These are phyloP conservation scores for Lasioglossum lativentre DNA, from an alignment of 2,888 invertebrate genomes.

Conservation along the genomic window DNA sequence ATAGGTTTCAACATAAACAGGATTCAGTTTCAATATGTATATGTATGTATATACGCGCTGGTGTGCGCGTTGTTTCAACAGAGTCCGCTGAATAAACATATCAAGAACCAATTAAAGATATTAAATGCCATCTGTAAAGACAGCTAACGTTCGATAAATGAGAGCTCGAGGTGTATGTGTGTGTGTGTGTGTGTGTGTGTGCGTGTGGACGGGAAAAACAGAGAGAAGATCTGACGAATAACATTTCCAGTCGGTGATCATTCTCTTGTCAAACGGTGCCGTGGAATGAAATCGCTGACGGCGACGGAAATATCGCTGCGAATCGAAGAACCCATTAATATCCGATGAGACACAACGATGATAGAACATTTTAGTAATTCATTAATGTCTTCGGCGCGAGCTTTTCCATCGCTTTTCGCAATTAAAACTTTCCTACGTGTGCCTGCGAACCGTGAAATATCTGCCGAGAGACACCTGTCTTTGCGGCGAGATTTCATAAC, in stretches of 20 bases:
- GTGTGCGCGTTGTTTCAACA: slow-evolving; percentile 4
- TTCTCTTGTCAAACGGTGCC: not conserved
- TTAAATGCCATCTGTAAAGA: not conserved
- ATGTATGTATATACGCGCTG: not conserved
- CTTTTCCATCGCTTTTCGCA: not conserved
- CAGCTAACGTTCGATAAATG: not conserved
- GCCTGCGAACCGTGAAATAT: not conserved
- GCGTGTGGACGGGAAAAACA: not conserved
- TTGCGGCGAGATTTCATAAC: too few species aligned
- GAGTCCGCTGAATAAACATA: slow-evolving; percentile 40
- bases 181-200: not conserved
- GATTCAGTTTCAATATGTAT: slow-evolving; percentile 12
- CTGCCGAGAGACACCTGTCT: not conserved
- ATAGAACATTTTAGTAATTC: not conserved
- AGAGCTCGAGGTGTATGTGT: too few species aligned
- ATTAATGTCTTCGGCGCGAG: not conserved
- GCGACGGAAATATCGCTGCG: not conserved
- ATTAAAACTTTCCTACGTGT: not conserved
- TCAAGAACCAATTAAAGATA: slow-evolving; percentile 29
- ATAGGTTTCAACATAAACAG: slow-evolving; percentile 35
- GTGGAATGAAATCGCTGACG: not conserved
- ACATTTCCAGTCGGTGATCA: not conserved
- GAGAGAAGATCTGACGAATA: not conserved
- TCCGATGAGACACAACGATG: not conserved
- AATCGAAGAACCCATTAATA: not conserved